These are phyloP conservation scores for Lamproptera curius DNA, from an alignment of 2,888 invertebrate genomes.

Conservation along the genomic window DNA sequence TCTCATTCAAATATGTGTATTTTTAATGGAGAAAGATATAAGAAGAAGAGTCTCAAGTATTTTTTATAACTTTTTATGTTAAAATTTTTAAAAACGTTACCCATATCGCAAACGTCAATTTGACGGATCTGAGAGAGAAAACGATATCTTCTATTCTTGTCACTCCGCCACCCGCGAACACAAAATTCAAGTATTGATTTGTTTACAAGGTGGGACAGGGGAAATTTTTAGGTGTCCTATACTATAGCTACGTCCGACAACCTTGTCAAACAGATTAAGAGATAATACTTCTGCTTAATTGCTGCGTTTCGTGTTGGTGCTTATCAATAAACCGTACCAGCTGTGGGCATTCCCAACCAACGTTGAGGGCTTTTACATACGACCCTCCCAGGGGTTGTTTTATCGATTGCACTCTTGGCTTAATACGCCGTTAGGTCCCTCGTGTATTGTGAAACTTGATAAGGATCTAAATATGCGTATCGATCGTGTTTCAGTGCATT, in stretches of 20 bases:
- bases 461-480: constrained; percentile 58
- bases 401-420: constrained; percentile 65
- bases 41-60: too few relatives aligned
- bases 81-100: too few relatives aligned
- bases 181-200: constrained; percentile 68
- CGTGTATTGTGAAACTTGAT: constrained; percentile 39
- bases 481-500: constrained; percentile 45
- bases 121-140: constrained; percentile 19
- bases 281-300: constrained; percentile 68
- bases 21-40: too few relatives aligned
- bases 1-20: too few relatives aligned
- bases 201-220: constrained; percentile 59
- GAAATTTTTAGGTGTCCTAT: constrained; percentile 44
- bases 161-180: constrained; percentile 51
- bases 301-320: constrained; percentile 62
- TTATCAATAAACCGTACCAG: constrained; percentile 68
- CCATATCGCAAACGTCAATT: too few relatives aligned
- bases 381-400: constrained; percentile 58
- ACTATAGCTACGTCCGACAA: constrained; percentile 51
- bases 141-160: constrained; percentile 30
- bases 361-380: constrained; percentile 55
- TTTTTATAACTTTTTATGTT: too few relatives aligned
- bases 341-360: constrained; percentile 43
- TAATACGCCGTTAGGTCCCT: constrained; percentile 41
- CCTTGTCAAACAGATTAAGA: constrained; percentile 67